Conservation (phyloP, 2,797 vertebrate genomes). For the Paedocypris micromegethes region DNA sequence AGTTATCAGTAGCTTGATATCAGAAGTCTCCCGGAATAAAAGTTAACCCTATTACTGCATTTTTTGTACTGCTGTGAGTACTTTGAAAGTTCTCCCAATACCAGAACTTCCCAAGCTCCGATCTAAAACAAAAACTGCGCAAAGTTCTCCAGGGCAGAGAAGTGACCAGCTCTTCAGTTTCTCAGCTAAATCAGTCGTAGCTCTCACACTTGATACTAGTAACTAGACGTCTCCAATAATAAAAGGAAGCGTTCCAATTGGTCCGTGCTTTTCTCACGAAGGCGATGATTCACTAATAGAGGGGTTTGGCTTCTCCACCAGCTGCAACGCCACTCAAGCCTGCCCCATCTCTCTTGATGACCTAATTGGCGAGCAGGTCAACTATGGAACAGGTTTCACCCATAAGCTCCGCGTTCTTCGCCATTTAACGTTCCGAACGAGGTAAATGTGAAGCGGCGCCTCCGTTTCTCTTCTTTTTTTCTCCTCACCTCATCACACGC, state of each 20-base stretch:
- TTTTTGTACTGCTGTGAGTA: too few species aligned
- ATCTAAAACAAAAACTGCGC: too few species aligned
- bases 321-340: slow-evolving; percentile 68
- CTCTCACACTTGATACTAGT: too few species aligned
- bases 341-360: slow-evolving; percentile 70
- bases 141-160: too few species aligned
- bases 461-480: slow-evolving; percentile 62
- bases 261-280: slow-evolving; percentile 47
- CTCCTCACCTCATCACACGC: slow-evolving; percentile 57
- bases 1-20: not conserved
- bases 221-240: slow-evolving; percentile 17
- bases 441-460: slow-evolving; percentile 70
- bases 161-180: too few species aligned
- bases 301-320: slow-evolving; percentile 60
- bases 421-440: slow-evolving; percentile 47
- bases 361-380: slow-evolving; percentile 68
- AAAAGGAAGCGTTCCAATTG: slow-evolving; percentile 27
- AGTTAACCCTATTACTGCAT: too few species aligned
- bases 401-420: slow-evolving; percentile 22
- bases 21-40: too few species aligned
- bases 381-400: slow-evolving; percentile 43
- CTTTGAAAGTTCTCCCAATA: too few species aligned
- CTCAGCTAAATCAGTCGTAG: too few species aligned
- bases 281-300: slow-evolving; percentile 50
- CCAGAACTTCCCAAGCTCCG: too few species aligned